Percentiles rank a stretch among this genome's conserved stretches.
Conservation (phyloP, 2,113 vertebrate species). For the Cryptomyrus ogoouensis region DNA sequence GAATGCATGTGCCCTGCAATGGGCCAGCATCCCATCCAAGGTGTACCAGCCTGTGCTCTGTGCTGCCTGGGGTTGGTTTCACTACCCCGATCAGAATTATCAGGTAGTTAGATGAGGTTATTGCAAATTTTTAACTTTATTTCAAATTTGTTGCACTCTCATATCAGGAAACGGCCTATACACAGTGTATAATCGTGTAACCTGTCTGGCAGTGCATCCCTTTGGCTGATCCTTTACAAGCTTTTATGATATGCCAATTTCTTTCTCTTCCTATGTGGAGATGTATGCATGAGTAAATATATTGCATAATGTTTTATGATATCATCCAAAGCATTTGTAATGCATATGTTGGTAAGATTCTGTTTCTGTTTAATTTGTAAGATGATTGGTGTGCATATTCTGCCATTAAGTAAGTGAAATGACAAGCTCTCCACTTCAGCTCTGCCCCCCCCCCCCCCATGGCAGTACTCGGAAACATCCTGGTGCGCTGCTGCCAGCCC, state of each 20-base stretch:
- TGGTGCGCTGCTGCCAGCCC: constrained; percentile 20
- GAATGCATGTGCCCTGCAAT: neutral
- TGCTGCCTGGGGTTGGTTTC: too few relatives aligned
- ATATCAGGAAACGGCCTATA: neutral
- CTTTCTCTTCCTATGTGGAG: neutral
- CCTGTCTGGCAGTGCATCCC: neutral
- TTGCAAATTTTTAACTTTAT: neutral
- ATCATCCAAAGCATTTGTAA: neutral
- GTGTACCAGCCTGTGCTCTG: too few relatives aligned
- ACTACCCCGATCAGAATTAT: neutral
- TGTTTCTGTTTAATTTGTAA: neutral
- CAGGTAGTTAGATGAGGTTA: neutral
- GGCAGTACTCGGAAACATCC: constrained; percentile 26
- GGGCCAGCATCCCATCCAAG: too few relatives aligned
- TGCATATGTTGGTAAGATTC: neutral
- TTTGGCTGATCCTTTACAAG: neutral
- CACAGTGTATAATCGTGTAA: neutral
- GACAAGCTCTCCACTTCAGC: neutral
- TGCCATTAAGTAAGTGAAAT: neutral
- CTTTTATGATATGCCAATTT: neutral
- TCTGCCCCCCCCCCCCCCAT: neutral
- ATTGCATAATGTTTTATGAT: neutral
- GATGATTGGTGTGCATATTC: neutral
- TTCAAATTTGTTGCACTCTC: neutral
- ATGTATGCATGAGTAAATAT: neutral